Evolutionary conservation across 2,113 vertebrate genomes (phyloP), one percentile per base, ranked within the genome.

Genomic region (Xiphophorus maculatus): DNA sequence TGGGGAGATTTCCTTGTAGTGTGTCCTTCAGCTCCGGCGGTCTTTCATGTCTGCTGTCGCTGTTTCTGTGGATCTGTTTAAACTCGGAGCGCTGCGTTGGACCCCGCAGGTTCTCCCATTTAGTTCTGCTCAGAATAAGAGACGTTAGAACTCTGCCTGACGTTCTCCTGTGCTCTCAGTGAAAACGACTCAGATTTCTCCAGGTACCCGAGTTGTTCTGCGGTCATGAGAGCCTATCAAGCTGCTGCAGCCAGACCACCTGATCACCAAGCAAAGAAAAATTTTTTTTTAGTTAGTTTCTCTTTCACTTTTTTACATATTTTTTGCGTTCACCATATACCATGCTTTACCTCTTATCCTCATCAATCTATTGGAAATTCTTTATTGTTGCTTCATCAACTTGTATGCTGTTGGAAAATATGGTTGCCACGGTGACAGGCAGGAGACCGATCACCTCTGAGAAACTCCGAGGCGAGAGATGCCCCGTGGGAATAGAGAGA

Each of bases 341-440:
- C 89, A 87, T 84, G 83, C 70, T 76, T 76, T 62, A 29, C 51
- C 28, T 62, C 10, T 9, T 63, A 25, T 37, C 37, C 12, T 63
- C 68, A 74, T 63, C 72, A 13, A 42, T 73, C 64, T 83, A 79
- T 81, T 62, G 51, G 82, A 79, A 74, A 69, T 76, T 82, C 40
- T 69, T 71, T 60, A 81, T 25, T 67, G 78, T 84, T 85, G 77
- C 81, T 83, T 81, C 83, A 84, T 63, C 66, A 71, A 48, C 17
- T 48, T 48, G 44, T 3, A 17, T 48, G 66, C 77, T 76, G 66
- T 65, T 75, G 70, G 69, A 77, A 82, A 77, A 77, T 68, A 63
- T 42, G 67, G 85, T 90, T 92, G 69, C 83, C 88, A 87, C 63
- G 87, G 88, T 84, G 84, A 92, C 82, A 80, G 81, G 86, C 76